phyloP scores from a whole-genome alignment of 2,797 vertebrate species.

The Notolepis coatsorum region DNA sequence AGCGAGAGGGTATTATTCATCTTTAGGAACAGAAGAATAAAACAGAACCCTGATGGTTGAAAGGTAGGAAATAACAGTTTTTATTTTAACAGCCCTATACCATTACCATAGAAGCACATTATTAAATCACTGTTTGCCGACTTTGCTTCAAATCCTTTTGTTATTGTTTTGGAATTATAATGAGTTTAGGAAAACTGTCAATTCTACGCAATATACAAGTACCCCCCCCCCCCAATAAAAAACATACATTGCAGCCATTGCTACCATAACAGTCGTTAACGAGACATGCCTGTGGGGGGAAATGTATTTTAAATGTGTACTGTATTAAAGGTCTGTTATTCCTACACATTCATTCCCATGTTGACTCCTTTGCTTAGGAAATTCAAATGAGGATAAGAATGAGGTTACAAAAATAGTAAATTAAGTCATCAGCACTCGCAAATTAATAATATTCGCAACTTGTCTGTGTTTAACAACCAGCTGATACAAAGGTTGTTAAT shows the following conservation, averaged over 20 bases:
- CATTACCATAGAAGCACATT: too few relatives aligned
- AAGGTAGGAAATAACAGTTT: too few relatives aligned
- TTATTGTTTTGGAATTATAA: conserved; percentile 50
- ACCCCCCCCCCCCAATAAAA: conserved; percentile 26
- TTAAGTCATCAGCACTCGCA: too few relatives aligned
- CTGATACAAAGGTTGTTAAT: too few relatives aligned
- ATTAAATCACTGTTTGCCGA: conserved; percentile 47
- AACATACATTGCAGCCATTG: conserved; percentile 15
- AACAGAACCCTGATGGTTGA: too few relatives aligned
- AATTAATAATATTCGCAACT: too few relatives aligned
- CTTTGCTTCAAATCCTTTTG: conserved; percentile 52
- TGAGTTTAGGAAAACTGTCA: conserved; percentile 27
- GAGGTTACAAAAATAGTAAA: too few relatives aligned
- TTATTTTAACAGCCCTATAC: too few relatives aligned
- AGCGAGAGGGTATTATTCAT: background rate
- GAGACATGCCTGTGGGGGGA: conserved; percentile 23
- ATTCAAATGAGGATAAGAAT: conserved; percentile 52
- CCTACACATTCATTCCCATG: background rate
- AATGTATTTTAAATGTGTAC: conserved; percentile 28
- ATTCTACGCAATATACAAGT: conserved; percentile 16
- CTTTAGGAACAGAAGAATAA: background rate
- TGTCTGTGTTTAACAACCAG: too few relatives aligned
- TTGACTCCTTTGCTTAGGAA: conserved; percentile 14
- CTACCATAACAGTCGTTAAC: conserved; percentile 15
- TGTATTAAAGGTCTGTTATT: conserved; percentile 38